Base-by-base conservation (phyloP, 2,797 vertebrate genomes). In the Sebastes kiyomatsui region DNA sequence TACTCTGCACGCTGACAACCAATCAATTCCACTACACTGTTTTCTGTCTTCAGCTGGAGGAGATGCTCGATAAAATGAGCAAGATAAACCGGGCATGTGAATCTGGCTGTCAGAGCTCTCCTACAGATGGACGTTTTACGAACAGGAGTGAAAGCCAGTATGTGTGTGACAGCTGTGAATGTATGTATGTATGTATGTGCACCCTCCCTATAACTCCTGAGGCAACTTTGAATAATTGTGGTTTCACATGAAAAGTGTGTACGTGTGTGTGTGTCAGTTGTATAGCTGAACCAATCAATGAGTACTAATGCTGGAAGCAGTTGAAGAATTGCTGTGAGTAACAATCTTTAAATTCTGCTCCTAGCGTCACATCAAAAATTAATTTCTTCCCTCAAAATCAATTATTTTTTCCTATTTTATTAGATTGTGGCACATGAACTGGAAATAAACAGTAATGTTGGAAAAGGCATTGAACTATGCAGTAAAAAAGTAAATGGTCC, bases 11-110 rank as follows among this genome's bases (percentile, higher is more conserved):
- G 82, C 82, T 90, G 93, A 93, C 93, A 92, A 87, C 83, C 88
- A 92, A 92, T 94, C 93, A 92, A 93, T 94, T 90, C 69, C 78
- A 80, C 85, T 55, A 83, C 82, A 85, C 77, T 83, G 88, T 88
- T 88, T 90, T 91, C 91, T 89, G 84, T 90, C 81, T 86, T 83
- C 79, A 70, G 83, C 71, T 78, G 80, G 80, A 89, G 69, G 72
- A 86, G 84, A 79, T 73, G 83, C 81, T 92, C 78, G 42, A 93
- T 91, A 86, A 89, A 88, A 84, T 78, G 85, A 90, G 71, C 60
- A 61, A 86, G 85, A 89, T 81, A 90, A 92, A 90, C 82, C 76
- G 5, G 76, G 77, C 79, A 58, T 87, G 79, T 76, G 85, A 78
- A 90, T 79, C 80, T 74, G 73, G 72, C 85, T 87, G 82, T 86